Base-by-base conservation (phyloP, 2,888 invertebrate species). In the Myathropa florea region DNA sequence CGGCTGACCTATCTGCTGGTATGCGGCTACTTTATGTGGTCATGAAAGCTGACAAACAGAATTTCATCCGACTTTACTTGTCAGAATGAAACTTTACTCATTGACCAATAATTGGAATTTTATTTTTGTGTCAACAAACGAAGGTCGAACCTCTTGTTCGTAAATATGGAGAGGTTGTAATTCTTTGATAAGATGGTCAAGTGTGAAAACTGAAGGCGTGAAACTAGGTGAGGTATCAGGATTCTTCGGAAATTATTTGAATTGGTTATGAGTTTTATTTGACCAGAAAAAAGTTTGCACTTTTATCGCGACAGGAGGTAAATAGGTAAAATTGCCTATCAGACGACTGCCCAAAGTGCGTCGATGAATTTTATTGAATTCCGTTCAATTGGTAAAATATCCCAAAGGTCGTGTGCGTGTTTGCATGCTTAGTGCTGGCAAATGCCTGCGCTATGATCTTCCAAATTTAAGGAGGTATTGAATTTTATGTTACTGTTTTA, bases 1-100 rank as follows among this genome's bases (percentile, higher is more conserved):
- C 9, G 30, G 53, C 53, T 63, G 59, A 30, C 59, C 76, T 46
- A 67, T 60, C 67, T 24, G 21, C 6, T 68, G 30, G 39, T 63
- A 30, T 46, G 18, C 4, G 23, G 57, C 24, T 7, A 59, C n/a
- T 21, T n/a, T 57, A 70, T 26, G 59, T 18, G 18, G 12, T 10
- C 36, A 39, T 60, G 24, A 30, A 36, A 12, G 36, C 23, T n/a
- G 21, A 68, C 30, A 30, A 57, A 33, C 30, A 55, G 18, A 21
- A 30, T 67, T 65, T 21, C 28, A 30, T 28, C 28, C 26, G 23
- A 28, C 46, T 53, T 53, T 55, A 67, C 53, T 55, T 67, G 30
- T 67, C 21, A 23, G 46, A 61, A 53, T 26, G n/a, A 53, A 72
- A 72, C 26, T 57, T 24, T 64, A 6, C 28, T 67, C 53, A 53